These are phyloP conservation scores for Campylomormyrus numenius DNA, from an alignment of 2,113 vertebrate species.

Conservation along the genomic window DNA sequence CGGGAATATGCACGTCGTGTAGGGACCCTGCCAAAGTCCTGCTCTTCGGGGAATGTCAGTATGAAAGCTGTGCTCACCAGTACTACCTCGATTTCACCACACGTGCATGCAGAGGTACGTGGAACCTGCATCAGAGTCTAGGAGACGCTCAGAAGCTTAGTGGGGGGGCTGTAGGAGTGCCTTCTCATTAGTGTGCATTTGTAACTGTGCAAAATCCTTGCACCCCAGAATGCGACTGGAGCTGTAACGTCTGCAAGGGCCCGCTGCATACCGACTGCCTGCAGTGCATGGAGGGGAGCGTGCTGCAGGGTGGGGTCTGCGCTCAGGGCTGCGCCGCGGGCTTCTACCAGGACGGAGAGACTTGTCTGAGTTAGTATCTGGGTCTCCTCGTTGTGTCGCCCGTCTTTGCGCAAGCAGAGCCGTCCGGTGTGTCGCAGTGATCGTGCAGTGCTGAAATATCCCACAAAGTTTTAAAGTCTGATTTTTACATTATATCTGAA, in stretches of 20 bases:
- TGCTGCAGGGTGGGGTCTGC: conserved; percentile 75
- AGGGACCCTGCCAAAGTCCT: conserved; percentile 76
- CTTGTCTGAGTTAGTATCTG: conserved; percentile 73
- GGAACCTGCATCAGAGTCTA: background rate
- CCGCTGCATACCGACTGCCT: conserved; percentile 78
- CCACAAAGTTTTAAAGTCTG: background rate
- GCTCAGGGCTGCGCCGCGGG: conserved; percentile 62
- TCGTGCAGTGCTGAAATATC: background rate
- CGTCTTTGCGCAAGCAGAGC: background rate
- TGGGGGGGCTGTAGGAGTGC: background rate
- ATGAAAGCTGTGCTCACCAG: conserved; percentile 80
- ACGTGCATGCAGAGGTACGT: conserved; percentile 76
- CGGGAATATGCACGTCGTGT: conserved; percentile 69
- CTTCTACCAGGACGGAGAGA: conserved; percentile 64
- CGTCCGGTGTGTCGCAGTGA: background rate
- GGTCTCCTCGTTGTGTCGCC: background rate
- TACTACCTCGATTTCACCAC: conserved; percentile 80
- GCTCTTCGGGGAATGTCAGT: conserved; percentile 83
- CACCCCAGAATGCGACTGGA: conserved; percentile 87
- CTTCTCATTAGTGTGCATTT: background rate
- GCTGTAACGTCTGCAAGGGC: conserved; percentile 78
- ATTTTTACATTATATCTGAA: background rate
- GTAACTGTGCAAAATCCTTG: conserved; percentile 16
- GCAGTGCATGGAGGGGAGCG: conserved; percentile 83
- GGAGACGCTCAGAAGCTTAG: background rate